phyloP scores from a whole-genome alignment of 2,113 vertebrate species.

The Proterorhinus semilunaris region DNA sequence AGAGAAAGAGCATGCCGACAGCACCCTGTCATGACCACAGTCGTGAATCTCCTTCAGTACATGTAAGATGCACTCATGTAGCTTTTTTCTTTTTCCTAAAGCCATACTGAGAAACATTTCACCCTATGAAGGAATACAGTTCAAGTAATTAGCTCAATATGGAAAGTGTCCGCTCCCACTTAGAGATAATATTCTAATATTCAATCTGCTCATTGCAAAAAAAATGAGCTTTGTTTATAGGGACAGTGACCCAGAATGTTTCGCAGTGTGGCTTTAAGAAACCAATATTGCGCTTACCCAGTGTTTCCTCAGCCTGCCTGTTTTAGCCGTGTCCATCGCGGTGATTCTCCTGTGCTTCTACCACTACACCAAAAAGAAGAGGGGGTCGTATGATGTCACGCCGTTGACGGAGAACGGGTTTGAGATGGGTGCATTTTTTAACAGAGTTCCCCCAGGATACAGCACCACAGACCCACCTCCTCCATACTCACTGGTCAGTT shows the following conservation, averaged over 20 bases:
- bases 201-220: no score
- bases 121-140: no score
- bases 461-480: slow-evolving; percentile 55
- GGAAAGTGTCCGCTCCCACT: no score
- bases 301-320: slow-evolving; percentile 48
- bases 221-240: no score
- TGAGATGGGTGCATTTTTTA: slow-evolving; percentile 3
- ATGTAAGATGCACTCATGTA: slow-evolving; percentile 40
- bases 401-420: neutral
- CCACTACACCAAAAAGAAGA: slow-evolving; percentile 39
- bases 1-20: slow-evolving; percentile 22
- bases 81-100: no score
- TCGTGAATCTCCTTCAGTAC: slow-evolving; percentile 13
- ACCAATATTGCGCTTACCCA: neutral
- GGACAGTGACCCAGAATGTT: slow-evolving; percentile 6
- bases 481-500: slow-evolving; percentile 59
- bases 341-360: slow-evolving; percentile 57
- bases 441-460: slow-evolving; percentile 46
- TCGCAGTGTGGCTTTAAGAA: neutral
- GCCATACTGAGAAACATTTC: no score
- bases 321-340: slow-evolving; percentile 37
- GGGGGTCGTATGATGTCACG: slow-evolving; percentile 5
- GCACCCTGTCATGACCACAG: slow-evolving; percentile 29
- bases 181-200: no score
- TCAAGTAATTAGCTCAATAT: no score